Conservation (phyloP, 2,797 vertebrate species). For the Brachyrhaphis roseni region DNA sequence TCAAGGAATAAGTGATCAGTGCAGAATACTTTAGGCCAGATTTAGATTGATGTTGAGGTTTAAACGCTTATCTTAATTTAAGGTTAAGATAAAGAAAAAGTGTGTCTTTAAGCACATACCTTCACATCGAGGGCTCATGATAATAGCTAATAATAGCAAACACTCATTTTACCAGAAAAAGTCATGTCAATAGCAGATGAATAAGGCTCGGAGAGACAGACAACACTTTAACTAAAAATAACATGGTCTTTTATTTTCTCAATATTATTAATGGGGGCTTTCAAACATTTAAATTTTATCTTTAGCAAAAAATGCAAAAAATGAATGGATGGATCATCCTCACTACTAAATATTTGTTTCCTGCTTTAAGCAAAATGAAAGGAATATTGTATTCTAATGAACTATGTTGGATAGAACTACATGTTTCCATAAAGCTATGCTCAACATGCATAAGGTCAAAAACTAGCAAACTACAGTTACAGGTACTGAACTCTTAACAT, state of each 20-base stretch:
- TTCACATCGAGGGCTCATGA: background rate
- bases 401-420: background rate
- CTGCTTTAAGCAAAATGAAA: background rate
- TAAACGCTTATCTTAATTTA: background rate
- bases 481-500: background rate
- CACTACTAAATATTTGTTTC: background rate
- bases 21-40: background rate
- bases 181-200: background rate
- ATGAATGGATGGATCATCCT: background rate
- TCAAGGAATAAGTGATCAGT: background rate
- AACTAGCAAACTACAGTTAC: background rate
- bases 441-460: background rate
- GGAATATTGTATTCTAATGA: background rate
- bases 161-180: background rate
- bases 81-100: too few relatives aligned
- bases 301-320: background rate
- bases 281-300: background rate
- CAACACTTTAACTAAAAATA: background rate
- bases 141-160: background rate
- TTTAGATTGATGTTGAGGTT: background rate
- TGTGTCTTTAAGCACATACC: background rate
- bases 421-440: background rate
- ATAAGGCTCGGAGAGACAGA: background rate
- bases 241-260: background rate
- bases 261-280: background rate